Evolutionary conservation across 2,888 invertebrate species (phyloP).

Genomic region (Latrodectus hesperus): DNA sequence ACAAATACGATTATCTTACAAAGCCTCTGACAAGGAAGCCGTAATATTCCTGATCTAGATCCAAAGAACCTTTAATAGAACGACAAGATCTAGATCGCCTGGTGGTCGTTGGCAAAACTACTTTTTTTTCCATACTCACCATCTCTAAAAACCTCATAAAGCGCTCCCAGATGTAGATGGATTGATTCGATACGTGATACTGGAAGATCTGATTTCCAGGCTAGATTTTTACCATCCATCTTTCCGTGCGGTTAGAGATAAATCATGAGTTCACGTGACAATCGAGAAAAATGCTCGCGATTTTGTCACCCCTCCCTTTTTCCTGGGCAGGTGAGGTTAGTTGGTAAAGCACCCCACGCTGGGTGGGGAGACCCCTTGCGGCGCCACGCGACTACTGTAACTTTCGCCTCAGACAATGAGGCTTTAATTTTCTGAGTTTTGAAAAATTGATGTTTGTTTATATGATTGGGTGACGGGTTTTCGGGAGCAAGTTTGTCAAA

Average conservation of each 20-base stretch:
- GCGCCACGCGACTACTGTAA: slow-evolving; percentile 57
- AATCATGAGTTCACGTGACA: slow-evolving; percentile 64
- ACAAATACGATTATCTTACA: not conserved
- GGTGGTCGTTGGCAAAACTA: not conserved
- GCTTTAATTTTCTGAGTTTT: slow-evolving; percentile 49
- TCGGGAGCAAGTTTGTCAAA: not conserved
- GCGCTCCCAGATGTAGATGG: slow-evolving; percentile 59
- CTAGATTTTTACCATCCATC: slow-evolving; percentile 54
- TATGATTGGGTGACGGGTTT: slow-evolving; percentile 4
- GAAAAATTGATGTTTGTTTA: slow-evolving; percentile 48
- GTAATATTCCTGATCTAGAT: slow-evolving; percentile 6
- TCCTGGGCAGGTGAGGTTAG: slow-evolving; percentile 34
- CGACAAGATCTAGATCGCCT: not conserved
- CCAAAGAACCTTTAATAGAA: slow-evolving; percentile 7
- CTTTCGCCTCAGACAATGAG: slow-evolving; percentile 36
- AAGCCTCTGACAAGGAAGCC: not conserved
- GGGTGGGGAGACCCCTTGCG: slow-evolving; percentile 10
- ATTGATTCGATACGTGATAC: slow-evolving; percentile 49
- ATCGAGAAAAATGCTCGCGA: slow-evolving; percentile 7
- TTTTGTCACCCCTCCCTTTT: slow-evolving; percentile 17
- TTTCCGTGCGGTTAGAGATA: slow-evolving; percentile 52
- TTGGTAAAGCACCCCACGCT: slow-evolving; percentile 22
- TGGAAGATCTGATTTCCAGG: slow-evolving; percentile 63
- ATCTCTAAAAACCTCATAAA: slow-evolving; percentile 45
- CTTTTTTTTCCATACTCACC: not conserved